These are phyloP conservation scores for Sclerurus mexicanus DNA, from an alignment of 2,113 vertebrate species.

Conservation along the genomic window DNA sequence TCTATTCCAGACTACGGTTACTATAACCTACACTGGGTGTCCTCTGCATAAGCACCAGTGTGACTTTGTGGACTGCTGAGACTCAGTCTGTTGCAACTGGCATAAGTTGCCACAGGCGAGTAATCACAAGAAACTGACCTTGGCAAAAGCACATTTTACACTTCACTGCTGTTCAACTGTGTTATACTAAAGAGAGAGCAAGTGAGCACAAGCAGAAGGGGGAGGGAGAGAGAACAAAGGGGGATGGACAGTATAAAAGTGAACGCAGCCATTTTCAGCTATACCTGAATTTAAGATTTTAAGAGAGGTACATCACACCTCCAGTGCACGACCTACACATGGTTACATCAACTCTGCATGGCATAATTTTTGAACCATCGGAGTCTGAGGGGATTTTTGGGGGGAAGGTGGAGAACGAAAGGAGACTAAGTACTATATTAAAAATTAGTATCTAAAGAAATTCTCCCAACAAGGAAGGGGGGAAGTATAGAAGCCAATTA, in stretches of 20 bases:
- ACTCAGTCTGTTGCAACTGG: slow-evolving; percentile 77
- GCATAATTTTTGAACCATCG: background rate
- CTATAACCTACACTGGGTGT: slow-evolving; percentile 61
- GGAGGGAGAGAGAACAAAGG: slow-evolving; percentile 18
- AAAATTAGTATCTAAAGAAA: background rate
- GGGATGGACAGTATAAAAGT: background rate
- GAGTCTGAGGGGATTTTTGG: no score
- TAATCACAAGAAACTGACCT: slow-evolving; percentile 76
- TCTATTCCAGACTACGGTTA: slow-evolving; percentile 11
- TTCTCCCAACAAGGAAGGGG: background rate
- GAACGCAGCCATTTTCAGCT: background rate
- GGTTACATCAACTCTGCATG: background rate
- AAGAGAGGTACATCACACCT: background rate
- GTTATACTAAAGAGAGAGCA: slow-evolving; percentile 59
- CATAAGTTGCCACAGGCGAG: slow-evolving; percentile 70
- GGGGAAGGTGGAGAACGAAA: background rate
- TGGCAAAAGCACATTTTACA: slow-evolving; percentile 75
- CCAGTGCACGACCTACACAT: background rate
- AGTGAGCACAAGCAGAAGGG: slow-evolving; percentile 18
- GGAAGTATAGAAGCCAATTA: background rate
- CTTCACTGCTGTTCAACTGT: slow-evolving; percentile 63
- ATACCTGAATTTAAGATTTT: background rate
- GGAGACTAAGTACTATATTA: background rate
- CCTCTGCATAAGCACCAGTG: slow-evolving; percentile 62
- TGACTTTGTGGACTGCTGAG: slow-evolving; percentile 74